Evolutionary conservation across 2,888 invertebrate genomes (phyloP), one percentile per base, ranked within the genome.

Genomic region (Sphaeridia pumilis): DNA sequence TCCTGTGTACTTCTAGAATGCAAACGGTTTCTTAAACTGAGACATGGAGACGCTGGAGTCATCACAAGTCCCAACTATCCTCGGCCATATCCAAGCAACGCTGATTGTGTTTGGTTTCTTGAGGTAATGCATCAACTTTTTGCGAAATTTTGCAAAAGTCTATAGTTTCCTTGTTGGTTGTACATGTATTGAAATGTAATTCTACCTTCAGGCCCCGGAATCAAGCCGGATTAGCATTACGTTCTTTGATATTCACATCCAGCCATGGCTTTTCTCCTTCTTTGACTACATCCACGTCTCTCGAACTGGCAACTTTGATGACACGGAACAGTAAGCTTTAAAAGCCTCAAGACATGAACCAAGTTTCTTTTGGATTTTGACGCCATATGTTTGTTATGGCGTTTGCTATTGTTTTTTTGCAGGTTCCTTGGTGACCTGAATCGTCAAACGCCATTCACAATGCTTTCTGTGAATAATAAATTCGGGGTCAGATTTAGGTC

Each of bases 201-300:
- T n/a, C 31, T 46, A 46, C 2, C 20, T 14, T 25, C 27, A 59
- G 59, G 51, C 58, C 44, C 41, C 38, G 1, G 55, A 56, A 12
- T 56, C 56, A 12, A 61, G 61, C 2, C 34, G 45, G 12, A 65
- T 65, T 41, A 54, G 59, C 50, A 17, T 58, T 14, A 61, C 59
- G 7, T 52, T 65, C 17, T 65, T 65, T 50, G 65, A 65, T 52
- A 41, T 63, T 5, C 54, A 52, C 26, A 63, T 62, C 12, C 65
- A 65, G 46, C 59, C 61, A 7, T 65, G 65, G 65, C 60, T 65
- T 31, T 63, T 65, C 42, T 56, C 61, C 2, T 65, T 60, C 34
- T 65, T 63, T 51, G 65, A 65, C 28, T 65, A 59, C 54, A 52
- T 65, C 3, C 56, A 62, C 52, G 49, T 65, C 41, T 52, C 65